These are phyloP conservation scores for Ditylenchus dipsaci DNA, from an alignment of 1,140 invertebrate species.

Conservation along the genomic window DNA sequence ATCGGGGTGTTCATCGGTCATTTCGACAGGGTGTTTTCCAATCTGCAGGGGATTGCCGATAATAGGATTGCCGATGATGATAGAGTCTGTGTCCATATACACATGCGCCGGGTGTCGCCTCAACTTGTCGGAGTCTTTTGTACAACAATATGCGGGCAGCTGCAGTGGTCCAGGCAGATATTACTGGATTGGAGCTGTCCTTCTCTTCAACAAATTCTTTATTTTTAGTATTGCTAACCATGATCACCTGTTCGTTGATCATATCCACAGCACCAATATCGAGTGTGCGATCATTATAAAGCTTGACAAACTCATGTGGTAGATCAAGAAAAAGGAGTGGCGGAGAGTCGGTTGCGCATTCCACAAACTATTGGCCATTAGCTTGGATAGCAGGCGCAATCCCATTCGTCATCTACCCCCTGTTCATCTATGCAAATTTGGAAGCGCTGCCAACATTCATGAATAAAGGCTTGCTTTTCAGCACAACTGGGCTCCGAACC, in stretches of 20 bases:
- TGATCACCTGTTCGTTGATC: not conserved
- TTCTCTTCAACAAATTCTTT: not conserved
- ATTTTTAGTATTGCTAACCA: not conserved
- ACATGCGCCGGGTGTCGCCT: not conserved
- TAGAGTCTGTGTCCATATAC: not conserved
- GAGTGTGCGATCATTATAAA: not conserved
- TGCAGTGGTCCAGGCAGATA: not conserved
- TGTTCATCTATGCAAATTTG: not conserved
- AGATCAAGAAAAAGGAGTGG: not conserved
- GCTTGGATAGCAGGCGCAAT: not conserved
- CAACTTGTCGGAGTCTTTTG: not conserved
- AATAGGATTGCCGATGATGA: not conserved
- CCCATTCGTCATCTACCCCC: not conserved
- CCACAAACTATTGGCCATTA: not conserved
- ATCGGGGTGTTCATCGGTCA: not conserved
- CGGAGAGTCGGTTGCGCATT: not conserved
- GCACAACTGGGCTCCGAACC: no score
- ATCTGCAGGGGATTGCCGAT: not conserved
- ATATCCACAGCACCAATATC: not conserved
- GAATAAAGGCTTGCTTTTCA: not conserved
- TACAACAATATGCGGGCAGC: not conserved
- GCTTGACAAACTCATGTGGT: not conserved
- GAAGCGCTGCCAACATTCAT: not conserved
- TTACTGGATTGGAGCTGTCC: not conserved
- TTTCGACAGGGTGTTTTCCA: not conserved